A percentile compares a stretch with the other conserved stretches of the same genome.
Evolutionary conservation across 2,797 vertebrate genomes (phyloP).

Genomic region (Rhynchotus rufescens): DNA sequence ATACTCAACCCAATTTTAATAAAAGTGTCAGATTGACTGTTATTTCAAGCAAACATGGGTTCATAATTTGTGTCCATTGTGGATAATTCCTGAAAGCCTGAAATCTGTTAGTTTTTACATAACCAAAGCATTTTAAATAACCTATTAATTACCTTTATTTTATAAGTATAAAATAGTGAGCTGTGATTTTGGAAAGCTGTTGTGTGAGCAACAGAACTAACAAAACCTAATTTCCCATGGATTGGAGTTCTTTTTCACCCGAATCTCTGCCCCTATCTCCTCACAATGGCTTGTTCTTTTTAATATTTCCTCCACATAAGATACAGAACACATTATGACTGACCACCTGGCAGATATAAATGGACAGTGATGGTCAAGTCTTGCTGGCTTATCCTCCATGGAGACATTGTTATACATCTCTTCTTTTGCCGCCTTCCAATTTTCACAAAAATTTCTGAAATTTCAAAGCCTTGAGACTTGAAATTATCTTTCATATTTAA

Average conservation of each 20-base stretch:
- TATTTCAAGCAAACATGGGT: not conserved
- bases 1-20: not conserved
- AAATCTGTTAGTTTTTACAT: not conserved
- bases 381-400: not conserved
- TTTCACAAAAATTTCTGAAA: not conserved
- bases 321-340: not conserved
- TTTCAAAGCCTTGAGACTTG: not conserved
- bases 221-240: conserved; percentile 3
- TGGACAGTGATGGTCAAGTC: not conserved
- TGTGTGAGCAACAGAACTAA: conserved; percentile 38
- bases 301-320: not conserved
- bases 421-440: not conserved
- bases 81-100: not conserved
- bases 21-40: not conserved
- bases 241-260: not conserved
- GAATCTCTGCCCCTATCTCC: not conserved
- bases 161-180: not conserved
- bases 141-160: not conserved
- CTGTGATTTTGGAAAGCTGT: not conserved
- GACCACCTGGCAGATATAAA: not conserved
- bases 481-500: not conserved
- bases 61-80: not conserved
- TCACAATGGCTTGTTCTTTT: not conserved
- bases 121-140: not conserved
- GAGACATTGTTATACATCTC: not conserved